phyloP scores from a whole-genome alignment of 2,888 invertebrate species.

The Carterocephalus palaemon region DNA sequence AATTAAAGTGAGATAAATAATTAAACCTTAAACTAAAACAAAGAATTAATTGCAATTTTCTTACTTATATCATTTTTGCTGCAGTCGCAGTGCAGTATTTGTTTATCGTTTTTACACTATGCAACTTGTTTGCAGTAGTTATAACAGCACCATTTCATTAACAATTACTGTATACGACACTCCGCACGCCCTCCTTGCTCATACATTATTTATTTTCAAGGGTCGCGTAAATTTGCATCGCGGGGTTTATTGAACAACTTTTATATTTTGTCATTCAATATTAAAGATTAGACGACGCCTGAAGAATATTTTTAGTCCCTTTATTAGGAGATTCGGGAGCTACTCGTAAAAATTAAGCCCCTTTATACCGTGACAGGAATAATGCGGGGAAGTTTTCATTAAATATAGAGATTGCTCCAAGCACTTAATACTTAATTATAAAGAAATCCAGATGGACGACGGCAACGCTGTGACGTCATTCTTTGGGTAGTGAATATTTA shows the following conservation, averaged over 20 bases:
- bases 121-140: no score
- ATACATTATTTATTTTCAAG: conserved; percentile 64
- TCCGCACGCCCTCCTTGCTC: conserved; percentile 29
- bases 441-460: background rate
- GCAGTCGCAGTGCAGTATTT: no score
- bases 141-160: background rate
- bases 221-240: conserved; percentile 59
- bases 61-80: no score
- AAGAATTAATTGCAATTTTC: no score
- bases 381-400: conserved; percentile 46
- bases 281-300: conserved; percentile 50
- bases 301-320: conserved; percentile 45
- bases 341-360: conserved; percentile 44
- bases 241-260: conserved; percentile 64
- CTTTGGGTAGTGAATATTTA: background rate
- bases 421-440: conserved; percentile 28
- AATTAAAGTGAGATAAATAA: no score
- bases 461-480: no score
- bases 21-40: no score
- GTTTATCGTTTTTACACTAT: no score
- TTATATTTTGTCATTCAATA: conserved; percentile 64
- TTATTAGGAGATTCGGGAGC: conserved; percentile 34
- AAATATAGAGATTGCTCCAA: conserved; percentile 35
- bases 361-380: conserved; percentile 36
- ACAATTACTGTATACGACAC: conserved; percentile 6